These are phyloP conservation scores for Globia sparganii DNA, from an alignment of 2,888 invertebrate species.

Conservation along the genomic window DNA sequence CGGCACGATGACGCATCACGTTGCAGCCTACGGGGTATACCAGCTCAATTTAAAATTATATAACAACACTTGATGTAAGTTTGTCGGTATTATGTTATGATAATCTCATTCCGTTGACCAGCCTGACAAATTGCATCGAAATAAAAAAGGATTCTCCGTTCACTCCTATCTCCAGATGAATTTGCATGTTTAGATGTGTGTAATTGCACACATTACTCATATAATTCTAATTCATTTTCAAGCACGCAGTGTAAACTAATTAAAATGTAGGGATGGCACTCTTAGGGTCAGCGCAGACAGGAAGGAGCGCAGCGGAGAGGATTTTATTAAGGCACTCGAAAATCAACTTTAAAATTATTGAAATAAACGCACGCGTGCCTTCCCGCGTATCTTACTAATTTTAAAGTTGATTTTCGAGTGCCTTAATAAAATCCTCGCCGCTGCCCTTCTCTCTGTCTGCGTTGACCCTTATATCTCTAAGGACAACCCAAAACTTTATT, in stretches of 20 bases:
- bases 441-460: no score
- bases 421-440: no score
- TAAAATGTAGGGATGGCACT: background rate
- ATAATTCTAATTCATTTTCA: background rate
- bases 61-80: conserved; percentile 41
- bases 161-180: background rate
- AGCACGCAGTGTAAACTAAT: no score
- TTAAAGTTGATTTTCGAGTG: no score
- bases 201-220: background rate
- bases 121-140: conserved; percentile 20
- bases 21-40: conserved; percentile 63
- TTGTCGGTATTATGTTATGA: conserved; percentile 26
- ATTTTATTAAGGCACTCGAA: no score
- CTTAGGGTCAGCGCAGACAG: no score
- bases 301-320: no score
- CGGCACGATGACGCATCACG: conserved; percentile 73
- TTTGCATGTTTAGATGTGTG: background rate
- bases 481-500: conserved; percentile 25
- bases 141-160: background rate
- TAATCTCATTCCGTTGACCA: conserved; percentile 10
- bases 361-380: no score
- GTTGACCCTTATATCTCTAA: background rate
- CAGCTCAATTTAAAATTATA: conserved; percentile 51
- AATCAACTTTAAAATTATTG: no score
- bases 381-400: no score